Base-by-base conservation (phyloP, 2,888 invertebrate species). In the Aleiodes leptofemur region DNA sequence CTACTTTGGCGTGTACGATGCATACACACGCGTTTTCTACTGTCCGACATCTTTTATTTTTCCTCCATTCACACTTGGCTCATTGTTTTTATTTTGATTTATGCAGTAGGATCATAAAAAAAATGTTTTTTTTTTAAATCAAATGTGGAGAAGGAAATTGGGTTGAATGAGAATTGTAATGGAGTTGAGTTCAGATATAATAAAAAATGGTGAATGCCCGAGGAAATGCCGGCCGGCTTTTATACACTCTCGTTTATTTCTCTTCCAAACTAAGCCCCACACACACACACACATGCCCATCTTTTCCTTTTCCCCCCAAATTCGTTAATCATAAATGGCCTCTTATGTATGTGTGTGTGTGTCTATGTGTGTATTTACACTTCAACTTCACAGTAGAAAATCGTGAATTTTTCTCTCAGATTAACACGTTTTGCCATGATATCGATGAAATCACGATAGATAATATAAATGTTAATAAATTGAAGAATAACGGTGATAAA, bases 171-270 rank as follows among this genome's bases (percentile, higher is more conserved):
- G 71, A 69, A 59, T 64, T 53, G 16, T 64, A 69, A 69, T 72
- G 73, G 70, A 74, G 77, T 72, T 23, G 69, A 74, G 88, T 88
- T 89, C 48, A 23, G 8, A 90, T 86, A 89, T 1, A 23, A 23
- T 1, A 23, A 23, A 88, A 90, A 89, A 89, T 88, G 87, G 87
- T 79, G 87, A 83, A 90, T 90, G 88, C 88, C 90, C 88, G 84
- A 81, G 83, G 79, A 90, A 86, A 90, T 91, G 90, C 86, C 80
- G 86, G 86, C 82, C 83, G 87, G 86, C 86, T 87, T 87, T 90
- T 89, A 88, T 90, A 88, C 90, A 90, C 89, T 89, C 90, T 90
- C 90, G 89, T 87, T 89, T 89, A 89, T 89, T 88, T 87, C 86
- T 82, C 83, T 23, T 23, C 23, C 23, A 23, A 23, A 23, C 23